Percentiles rank a stretch among this genome's conserved stretches.
These are phyloP conservation scores for Sclerurus mexicanus DNA, from an alignment of 2,113 vertebrate genomes.

Conservation along the genomic window DNA sequence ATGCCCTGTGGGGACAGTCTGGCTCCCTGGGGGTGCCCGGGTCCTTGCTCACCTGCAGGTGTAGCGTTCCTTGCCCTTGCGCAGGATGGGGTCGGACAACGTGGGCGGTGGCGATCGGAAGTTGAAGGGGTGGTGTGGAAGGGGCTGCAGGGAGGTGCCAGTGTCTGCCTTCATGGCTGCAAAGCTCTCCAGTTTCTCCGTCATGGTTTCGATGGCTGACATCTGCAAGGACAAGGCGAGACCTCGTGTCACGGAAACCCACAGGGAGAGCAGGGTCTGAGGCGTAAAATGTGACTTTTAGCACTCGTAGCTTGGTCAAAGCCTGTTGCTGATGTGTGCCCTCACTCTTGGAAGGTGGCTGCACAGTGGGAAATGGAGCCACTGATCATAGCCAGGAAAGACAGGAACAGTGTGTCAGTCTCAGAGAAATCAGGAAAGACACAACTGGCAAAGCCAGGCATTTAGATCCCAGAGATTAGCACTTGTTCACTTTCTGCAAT, in stretches of 20 bases:
- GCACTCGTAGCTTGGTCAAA: neutral
- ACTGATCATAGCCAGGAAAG: neutral
- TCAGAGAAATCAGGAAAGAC: neutral
- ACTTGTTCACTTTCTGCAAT: neutral
- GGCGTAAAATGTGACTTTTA: rapidly evolving
- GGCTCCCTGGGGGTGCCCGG: neutral
- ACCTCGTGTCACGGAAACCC: neutral
- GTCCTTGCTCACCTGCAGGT: constrained; percentile 89
- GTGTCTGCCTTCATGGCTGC: constrained; percentile 90
- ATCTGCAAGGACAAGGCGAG: constrained; percentile 74
- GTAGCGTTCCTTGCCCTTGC: constrained; percentile 98
- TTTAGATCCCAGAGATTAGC: neutral
- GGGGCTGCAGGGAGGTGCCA: constrained; percentile 87
- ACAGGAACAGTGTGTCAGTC: rapidly evolving
- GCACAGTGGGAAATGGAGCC: neutral
- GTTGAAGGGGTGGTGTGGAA: constrained; percentile 93
- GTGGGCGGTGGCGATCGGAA: constrained; percentile 94
- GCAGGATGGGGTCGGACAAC: constrained; percentile 94
- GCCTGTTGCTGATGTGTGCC: neutral
- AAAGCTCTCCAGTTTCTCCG: constrained; percentile 95
- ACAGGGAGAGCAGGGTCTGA: neutral
- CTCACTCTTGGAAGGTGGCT: neutral
- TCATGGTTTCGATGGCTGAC: constrained; percentile 99
- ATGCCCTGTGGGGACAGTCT: rapidly evolving
- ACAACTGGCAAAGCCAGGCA: neutral